A percentile compares a stretch with the other conserved stretches of the same genome.
Evolutionary conservation across 2,888 invertebrate species (phyloP).

Genomic region (Apodemia duryi): DNA sequence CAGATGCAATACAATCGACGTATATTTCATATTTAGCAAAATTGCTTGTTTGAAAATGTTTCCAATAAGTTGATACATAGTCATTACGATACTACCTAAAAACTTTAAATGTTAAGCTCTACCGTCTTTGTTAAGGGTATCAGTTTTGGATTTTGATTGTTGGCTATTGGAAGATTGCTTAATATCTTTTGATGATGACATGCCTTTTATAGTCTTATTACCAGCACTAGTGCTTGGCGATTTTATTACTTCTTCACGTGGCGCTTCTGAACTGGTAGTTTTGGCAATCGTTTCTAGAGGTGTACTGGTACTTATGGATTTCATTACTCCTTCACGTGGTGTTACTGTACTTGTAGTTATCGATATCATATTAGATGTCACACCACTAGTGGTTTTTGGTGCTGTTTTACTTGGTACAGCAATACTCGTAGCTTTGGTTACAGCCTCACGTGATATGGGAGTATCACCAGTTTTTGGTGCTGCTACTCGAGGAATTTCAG

Average conservation of each 20-base stretch:
- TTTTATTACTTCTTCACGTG: neutral
- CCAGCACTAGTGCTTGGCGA: constrained; percentile 10
- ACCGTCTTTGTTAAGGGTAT: constrained; percentile 30
- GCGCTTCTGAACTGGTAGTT: neutral
- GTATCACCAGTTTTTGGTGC: neutral
- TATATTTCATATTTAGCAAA: neutral
- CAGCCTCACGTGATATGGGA: neutral
- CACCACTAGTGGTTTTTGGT: neutral
- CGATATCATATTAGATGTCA: neutral
- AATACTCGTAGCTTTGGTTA: neutral
- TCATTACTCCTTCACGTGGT: neutral
- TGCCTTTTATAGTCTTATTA: constrained; percentile 12
- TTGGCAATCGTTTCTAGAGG: neutral
- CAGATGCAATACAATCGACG: neutral
- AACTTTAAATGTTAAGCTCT: constrained; percentile 42
- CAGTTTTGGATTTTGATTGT: constrained; percentile 29
- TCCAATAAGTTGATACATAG: constrained; percentile 23
- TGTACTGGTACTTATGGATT: neutral
- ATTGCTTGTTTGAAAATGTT: constrained; percentile 12
- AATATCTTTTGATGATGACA: constrained; percentile 22
- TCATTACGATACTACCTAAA: constrained; percentile 33
- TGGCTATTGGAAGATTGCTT: constrained; percentile 21
- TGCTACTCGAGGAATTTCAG: neutral
- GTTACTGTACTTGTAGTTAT: neutral
- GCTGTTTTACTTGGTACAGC: neutral